These are phyloP conservation scores for Anas platyrhynchos DNA, from an alignment of 2,113 vertebrate species.

Conservation along the genomic window DNA sequence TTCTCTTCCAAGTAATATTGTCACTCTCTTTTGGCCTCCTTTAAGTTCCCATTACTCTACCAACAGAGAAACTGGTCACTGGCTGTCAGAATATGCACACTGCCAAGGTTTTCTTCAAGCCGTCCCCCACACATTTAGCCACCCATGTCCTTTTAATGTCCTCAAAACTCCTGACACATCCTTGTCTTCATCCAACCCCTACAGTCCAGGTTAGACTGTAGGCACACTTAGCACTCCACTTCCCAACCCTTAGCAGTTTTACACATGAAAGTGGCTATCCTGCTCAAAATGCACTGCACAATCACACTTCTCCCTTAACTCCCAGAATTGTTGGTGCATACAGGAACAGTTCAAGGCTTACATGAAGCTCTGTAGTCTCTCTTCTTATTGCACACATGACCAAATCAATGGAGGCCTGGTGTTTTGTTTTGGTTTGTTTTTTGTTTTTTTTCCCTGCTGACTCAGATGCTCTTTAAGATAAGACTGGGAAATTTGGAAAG, in stretches of 20 bases:
- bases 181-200: not conserved
- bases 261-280: not conserved
- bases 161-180: not conserved
- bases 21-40: not conserved
- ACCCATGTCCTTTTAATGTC: not conserved
- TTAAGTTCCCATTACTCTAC: not conserved
- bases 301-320: not conserved
- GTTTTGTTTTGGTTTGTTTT: not conserved
- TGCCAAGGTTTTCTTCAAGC: constrained; percentile 15
- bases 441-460: not conserved
- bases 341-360: not conserved
- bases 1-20: constrained; percentile 14
- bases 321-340: not conserved
- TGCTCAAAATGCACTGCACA: not conserved
- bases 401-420: not conserved
- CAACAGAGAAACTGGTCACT: not conserved
- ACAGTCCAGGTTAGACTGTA: not conserved
- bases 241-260: not conserved
- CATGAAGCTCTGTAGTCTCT: not conserved
- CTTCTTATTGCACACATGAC: not conserved
- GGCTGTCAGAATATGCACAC: not conserved
- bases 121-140: fast-evolving
- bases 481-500: not conserved
- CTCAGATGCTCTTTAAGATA: not conserved
- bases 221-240: not conserved